Evolutionary conservation across 2,888 invertebrate species (phyloP).

Genomic region (Cordylochernes scorpioides): DNA sequence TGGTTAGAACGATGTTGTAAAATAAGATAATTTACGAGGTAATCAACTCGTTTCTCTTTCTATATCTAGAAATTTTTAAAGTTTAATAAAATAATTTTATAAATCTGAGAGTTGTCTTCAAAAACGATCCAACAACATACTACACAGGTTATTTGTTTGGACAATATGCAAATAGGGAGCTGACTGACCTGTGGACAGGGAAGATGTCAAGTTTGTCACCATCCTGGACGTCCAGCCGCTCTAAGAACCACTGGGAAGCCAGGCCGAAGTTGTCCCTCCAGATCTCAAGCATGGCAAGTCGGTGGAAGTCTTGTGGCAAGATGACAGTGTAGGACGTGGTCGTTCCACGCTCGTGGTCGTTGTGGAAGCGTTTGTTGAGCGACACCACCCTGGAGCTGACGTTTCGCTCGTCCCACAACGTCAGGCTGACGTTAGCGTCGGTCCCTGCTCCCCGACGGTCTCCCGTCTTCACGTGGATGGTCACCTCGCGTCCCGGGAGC

Average conservation of each 20-base stretch:
- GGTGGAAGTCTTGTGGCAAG: conserved; percentile 7
- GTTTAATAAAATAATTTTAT: too few species aligned
- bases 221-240: conserved; percentile 16
- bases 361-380: conserved; percentile 19
- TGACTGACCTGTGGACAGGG: conserved; percentile 22
- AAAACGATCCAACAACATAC: too few species aligned
- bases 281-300: conserved; percentile 18
- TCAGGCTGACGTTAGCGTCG: conserved; percentile 22
- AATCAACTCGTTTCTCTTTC: too few species aligned
- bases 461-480: conserved; percentile 23
- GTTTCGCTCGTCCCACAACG: conserved; percentile 20
- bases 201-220: conserved; percentile 13
- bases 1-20: too few species aligned
- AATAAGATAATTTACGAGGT: too few species aligned
- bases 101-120: too few species aligned
- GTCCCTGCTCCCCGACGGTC: conserved; percentile 22
- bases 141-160: too few species aligned
- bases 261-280: conserved; percentile 21
- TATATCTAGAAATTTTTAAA: too few species aligned
- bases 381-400: conserved; percentile 18
- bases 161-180: too few species aligned
- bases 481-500: background rate
- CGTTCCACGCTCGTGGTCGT: conserved; percentile 21
- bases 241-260: conserved; percentile 22
- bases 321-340: conserved; percentile 18